Base-by-base conservation (phyloP, 2,113 vertebrate genomes). In the Piaya cayana region DNA sequence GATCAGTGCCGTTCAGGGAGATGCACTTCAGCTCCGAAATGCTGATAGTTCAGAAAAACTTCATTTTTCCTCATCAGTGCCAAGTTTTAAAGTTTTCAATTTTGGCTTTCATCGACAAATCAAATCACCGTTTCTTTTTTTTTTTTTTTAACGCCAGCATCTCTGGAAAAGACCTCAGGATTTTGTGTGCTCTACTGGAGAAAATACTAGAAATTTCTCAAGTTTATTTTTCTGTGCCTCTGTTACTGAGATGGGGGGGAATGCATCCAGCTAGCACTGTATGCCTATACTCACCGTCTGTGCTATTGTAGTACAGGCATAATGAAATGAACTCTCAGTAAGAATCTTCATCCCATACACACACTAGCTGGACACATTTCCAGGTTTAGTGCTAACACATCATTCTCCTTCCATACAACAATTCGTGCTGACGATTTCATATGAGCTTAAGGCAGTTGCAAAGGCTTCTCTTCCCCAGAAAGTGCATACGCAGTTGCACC, bases 51-150 rank as follows among this genome's bases (percentile, higher is more conserved):
- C 65, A 85, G 83, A 92, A 94, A 72, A 68, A 80, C 39, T 95
- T 90, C 71, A 90, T 96, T 95, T 92, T 96, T 96, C 62, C 83
- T 95, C 68, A 96, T 94, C 64, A 82, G 8, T 96, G 94, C 78
- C 91, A 91, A 76, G 68, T 58, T 91, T 76, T 95, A 92, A 91
- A 80, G 71, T 91, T 84, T 95, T 84, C 76, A 92, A 90, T 95
- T 94, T 92, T 84, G 72, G 29, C 64, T 95, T 95, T 90, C 88
- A 91, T 93, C 83, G 84, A 69, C 63, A 85, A 94, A 92, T 88
- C 47, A 80, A 93, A 97, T 90, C 26, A 71, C 76, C 49, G 42
- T 81, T 49, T 26, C 5, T 62, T 88, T 87, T 29, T n/a, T n/a
- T n/a, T n/a, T n/a, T 88, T 81, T 25, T 13, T 22, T 62, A 93